phyloP scores from a whole-genome alignment of 1,140 invertebrate genomes.

The Elysia chlorotica region DNA sequence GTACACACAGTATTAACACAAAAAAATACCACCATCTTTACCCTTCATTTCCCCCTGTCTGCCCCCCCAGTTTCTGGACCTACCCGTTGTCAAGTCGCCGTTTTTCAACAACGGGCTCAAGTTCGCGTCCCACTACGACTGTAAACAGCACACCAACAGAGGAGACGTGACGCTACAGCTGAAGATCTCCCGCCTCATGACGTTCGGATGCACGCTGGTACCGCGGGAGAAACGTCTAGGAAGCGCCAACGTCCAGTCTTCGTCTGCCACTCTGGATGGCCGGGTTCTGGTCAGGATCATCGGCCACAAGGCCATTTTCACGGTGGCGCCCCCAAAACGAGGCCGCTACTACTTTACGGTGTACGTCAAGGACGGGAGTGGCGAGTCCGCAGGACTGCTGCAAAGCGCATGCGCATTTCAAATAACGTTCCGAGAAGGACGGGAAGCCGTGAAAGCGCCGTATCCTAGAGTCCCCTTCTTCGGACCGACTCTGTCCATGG shows the following conservation, averaged over 20 bases:
- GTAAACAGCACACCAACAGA: constrained; percentile 48
- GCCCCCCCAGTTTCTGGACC: constrained; percentile 65
- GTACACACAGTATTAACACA: no score
- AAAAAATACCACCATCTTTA: no score
- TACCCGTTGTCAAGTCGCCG: constrained; percentile 63
- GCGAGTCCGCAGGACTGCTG: constrained; percentile 53
- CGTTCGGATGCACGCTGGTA: constrained; percentile 52
- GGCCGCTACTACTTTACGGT: constrained; percentile 57
- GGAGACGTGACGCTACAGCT: constrained; percentile 52
- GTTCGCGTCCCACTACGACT: constrained; percentile 51
- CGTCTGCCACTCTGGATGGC: constrained; percentile 46
- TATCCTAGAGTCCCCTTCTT: constrained; percentile 54
- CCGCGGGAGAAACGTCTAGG: constrained; percentile 42
- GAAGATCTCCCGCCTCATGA: constrained; percentile 46
- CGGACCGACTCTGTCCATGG: constrained; percentile 49
- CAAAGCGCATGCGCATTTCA: constrained; percentile 57
- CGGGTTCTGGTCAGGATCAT: constrained; percentile 52
- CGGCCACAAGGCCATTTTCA: constrained; percentile 55
- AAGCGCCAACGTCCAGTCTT: constrained; percentile 33
- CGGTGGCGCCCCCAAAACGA: constrained; percentile 50
- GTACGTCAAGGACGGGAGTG: constrained; percentile 55
- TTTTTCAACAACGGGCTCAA: constrained; percentile 58
- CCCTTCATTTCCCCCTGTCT: no score
- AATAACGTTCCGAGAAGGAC: constrained; percentile 49
- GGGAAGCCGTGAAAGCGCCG: constrained; percentile 44